A percentile compares a stretch with the other conserved stretches of the same genome.
Evolutionary conservation across 92 coral and sea anemone genomes (phyloP).

Genomic region (Plumapathes pennacea): DNA sequence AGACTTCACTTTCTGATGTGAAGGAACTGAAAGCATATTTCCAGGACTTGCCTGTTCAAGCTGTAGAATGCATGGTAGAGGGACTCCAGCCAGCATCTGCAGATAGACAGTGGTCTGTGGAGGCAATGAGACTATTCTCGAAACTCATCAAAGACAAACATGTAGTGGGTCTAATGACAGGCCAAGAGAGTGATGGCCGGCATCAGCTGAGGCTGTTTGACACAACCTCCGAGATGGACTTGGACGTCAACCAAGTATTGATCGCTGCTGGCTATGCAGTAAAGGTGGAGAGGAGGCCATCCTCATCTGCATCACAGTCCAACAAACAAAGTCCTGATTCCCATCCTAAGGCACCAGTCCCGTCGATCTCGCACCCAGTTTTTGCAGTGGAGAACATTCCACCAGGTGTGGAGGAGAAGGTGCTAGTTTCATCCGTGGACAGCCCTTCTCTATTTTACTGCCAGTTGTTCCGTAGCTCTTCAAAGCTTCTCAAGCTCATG

Average conservation of each 20-base stretch:
- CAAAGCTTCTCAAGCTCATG: slow-evolving; percentile 76
- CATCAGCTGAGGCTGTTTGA: slow-evolving; percentile 77
- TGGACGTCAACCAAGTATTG: slow-evolving; percentile 74
- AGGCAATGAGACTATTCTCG: slow-evolving; percentile 67
- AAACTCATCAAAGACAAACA: slow-evolving; percentile 78
- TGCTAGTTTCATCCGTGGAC: slow-evolving; percentile 63
- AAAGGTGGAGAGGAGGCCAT: slow-evolving; percentile 38
- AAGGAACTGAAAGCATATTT: slow-evolving; percentile 71
- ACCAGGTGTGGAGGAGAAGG: slow-evolving; percentile 69
- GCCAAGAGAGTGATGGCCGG: slow-evolving; percentile 48
- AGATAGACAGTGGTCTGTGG: slow-evolving; percentile 66
- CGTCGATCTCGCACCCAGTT: slow-evolving; percentile 16
- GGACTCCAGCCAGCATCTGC: slow-evolving; percentile 68
- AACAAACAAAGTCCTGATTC: slow-evolving; percentile 1
- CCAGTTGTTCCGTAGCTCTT: slow-evolving; percentile 69
- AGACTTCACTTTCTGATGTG: slow-evolving; percentile 71
- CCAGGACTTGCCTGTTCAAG: slow-evolving; percentile 68
- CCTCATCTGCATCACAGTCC: neutral
- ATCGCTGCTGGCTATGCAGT: slow-evolving; percentile 85
- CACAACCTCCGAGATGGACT: slow-evolving; percentile 83
- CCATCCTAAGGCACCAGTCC: slow-evolving; percentile 4
- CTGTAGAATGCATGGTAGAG: slow-evolving; percentile 66
- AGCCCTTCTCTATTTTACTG: slow-evolving; percentile 81
- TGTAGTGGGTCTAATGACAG: slow-evolving; percentile 63
- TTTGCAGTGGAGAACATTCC: slow-evolving; percentile 46